phyloP scores from a whole-genome alignment of 2,113 vertebrate genomes.

The Sapayoa aenigma region DNA sequence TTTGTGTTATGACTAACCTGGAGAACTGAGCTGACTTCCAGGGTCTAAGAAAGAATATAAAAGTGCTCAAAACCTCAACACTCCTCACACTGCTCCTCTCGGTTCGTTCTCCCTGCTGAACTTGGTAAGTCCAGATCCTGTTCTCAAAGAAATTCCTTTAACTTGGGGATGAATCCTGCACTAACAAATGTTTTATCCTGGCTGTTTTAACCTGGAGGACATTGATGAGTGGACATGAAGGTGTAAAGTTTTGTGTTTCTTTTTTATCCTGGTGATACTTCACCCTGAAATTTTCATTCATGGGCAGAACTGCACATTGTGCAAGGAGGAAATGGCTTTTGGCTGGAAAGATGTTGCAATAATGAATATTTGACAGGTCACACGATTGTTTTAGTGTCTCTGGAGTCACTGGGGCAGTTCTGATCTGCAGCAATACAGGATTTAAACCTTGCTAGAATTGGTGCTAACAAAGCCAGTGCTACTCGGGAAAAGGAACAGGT shows the following conservation, averaged over 20 bases:
- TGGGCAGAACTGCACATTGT: accelerated
- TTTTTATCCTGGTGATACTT: background rate
- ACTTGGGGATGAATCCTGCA: background rate
- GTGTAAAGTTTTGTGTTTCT: background rate
- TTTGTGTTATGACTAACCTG: background rate
- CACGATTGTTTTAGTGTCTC: background rate
- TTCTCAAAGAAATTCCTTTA: background rate
- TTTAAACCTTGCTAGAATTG: background rate
- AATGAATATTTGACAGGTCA: background rate
- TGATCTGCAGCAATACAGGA: background rate
- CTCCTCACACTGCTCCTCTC: background rate
- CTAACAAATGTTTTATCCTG: background rate
- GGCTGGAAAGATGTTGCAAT: background rate
- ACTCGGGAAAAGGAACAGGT: background rate
- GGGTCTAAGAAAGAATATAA: background rate
- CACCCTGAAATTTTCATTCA: background rate
- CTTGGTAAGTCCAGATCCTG: background rate
- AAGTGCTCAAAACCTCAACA: background rate
- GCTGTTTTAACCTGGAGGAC: background rate
- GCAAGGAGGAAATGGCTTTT: background rate
- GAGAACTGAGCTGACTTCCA: background rate
- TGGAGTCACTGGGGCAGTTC: background rate
- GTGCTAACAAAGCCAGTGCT: background rate
- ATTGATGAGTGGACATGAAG: background rate
- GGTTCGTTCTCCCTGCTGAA: background rate